Base-by-base conservation (phyloP, 1,140 invertebrate species). In the Saccostrea glomerata region DNA sequence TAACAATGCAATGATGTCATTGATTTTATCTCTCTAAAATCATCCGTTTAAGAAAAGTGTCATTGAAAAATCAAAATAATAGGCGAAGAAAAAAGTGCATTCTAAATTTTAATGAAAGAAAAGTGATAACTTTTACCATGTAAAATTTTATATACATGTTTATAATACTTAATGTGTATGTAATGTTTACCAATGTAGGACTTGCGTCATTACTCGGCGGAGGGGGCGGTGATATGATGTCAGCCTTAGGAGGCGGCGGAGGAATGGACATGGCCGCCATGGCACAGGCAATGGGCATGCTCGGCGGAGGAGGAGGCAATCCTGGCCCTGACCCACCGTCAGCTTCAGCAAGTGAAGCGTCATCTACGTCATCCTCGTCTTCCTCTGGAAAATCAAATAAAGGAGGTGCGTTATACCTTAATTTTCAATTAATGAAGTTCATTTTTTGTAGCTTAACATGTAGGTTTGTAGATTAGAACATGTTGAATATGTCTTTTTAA, bases 261-360 rank as follows among this genome's bases (percentile, higher is more conserved):
- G 70, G 70, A 77, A 30, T 77, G 30, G 70, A 77, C 25, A 77
- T 77, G 70, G 70, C 70, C 0, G 70, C 70, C 25, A 77, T 77
- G 70, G 25, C 25, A 11, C 70, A 77, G 12, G 70, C 70, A 36
- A 77, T 77, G 70, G 30, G 25, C 25, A 77, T 77, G 70, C 30
- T 77, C 12, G 70, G 70, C 25, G 70, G 70, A 15, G 70, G 70
- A 15, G 70, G 58, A 20, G 58, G 58, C n/a, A n/a, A 25, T 17
- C 0, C 70, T 13, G 25, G 23, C 11, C 70, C 70, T 15, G 70
- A 77, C 9, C 9, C 70, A 3, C 11, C 25, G 3, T 77, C 70
- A 36, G 23, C 66, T 0, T 73, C 66, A 6, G 30, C 25, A 25
- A 77, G 25, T 30, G 70, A 30, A 77, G 25, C 23, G 0, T 36